Percentiles rank a stretch among this genome's conserved stretches.
Evolutionary conservation across 2,797 vertebrate genomes (phyloP).

Genomic region (Picus viridis): DNA sequence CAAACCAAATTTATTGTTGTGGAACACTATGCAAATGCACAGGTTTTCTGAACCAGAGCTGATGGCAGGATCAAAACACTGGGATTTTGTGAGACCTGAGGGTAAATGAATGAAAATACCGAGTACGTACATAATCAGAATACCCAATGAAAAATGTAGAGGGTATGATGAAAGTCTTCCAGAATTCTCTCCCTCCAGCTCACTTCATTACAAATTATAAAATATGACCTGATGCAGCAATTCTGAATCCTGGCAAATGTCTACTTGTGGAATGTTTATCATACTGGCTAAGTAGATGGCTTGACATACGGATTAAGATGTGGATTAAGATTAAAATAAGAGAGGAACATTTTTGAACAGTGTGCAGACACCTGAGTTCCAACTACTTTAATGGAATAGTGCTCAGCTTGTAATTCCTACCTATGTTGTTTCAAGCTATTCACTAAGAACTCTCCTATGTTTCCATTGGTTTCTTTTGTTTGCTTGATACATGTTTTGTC

Average conservation of each 20-base stretch:
- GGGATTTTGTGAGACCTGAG: neutral
- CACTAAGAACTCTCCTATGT: slow-evolving; percentile 20
- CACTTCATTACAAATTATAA: neutral
- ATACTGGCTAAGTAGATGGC: neutral
- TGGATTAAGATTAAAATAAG: neutral
- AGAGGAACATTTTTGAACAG: neutral
- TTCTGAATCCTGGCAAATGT: neutral
- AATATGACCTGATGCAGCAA: neutral
- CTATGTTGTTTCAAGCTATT: slow-evolving; percentile 21
- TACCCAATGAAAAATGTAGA: neutral
- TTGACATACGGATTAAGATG: neutral
- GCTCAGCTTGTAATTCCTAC: slow-evolving; percentile 7
- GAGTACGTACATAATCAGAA: neutral
- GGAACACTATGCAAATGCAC: neutral
- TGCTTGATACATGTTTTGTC: slow-evolving; percentile 11
- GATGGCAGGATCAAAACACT: neutral
- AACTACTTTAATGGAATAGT: slow-evolving; percentile 4
- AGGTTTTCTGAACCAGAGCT: neutral
- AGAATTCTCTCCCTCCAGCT: neutral
- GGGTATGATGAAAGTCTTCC: neutral
- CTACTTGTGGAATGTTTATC: neutral
- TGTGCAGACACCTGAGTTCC: slow-evolving; percentile 21
- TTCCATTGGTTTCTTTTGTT: slow-evolving; percentile 49
- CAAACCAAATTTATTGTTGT: neutral
- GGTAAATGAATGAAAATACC: neutral